These are phyloP conservation scores for Hydrochoerus hydrochaeris DNA, from an alignment of 2,113 vertebrate genomes.

Conservation along the genomic window DNA sequence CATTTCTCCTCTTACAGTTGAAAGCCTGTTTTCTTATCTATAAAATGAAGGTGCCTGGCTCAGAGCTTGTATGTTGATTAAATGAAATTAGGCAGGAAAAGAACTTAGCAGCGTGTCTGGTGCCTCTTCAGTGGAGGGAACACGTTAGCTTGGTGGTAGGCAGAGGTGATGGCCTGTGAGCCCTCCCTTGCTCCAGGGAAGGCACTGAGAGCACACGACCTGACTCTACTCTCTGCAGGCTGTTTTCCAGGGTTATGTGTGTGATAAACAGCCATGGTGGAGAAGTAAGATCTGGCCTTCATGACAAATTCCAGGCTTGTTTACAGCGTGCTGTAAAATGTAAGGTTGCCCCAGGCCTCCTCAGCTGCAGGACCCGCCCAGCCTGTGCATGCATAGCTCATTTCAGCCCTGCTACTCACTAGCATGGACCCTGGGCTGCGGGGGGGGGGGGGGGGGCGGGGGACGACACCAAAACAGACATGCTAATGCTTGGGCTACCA, in stretches of 20 bases:
- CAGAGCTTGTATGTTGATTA: background rate
- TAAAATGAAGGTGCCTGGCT: background rate
- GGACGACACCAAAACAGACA: background rate
- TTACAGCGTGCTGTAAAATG: background rate
- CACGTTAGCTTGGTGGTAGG: background rate
- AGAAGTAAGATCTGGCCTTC: background rate
- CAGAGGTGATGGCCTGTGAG: rapidly evolving
- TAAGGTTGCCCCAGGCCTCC: background rate
- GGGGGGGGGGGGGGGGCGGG: too few species aligned
- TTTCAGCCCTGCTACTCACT: background rate
- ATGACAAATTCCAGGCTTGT: background rate
- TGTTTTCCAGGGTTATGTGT: background rate
- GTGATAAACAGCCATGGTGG: background rate
- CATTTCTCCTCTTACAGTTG: background rate
- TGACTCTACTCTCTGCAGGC: background rate
- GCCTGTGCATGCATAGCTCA: background rate
- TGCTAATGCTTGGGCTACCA: background rate
- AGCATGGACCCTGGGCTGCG: background rate
- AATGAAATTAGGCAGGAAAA: background rate
- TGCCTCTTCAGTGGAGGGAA: background rate
- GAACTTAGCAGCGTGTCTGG: background rate
- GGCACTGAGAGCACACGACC: background rate
- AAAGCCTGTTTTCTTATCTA: too few species aligned
- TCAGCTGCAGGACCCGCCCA: background rate
- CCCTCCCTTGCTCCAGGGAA: background rate